Evolutionary conservation across 2,113 vertebrate species (phyloP).

Genomic region (Takifugu bimaculatus): DNA sequence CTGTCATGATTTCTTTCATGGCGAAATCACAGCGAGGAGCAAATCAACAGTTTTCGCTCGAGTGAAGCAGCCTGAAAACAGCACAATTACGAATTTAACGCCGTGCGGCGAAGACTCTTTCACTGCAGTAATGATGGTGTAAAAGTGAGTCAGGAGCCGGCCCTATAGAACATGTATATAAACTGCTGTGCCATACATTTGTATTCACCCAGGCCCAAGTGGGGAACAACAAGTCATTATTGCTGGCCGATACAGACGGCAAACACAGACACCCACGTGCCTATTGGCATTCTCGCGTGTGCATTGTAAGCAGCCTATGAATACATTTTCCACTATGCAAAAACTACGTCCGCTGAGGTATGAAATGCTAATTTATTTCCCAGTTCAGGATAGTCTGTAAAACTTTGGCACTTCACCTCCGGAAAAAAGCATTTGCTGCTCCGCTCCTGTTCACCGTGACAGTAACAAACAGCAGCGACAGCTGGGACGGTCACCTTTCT

Average conservation of each 20-base stretch:
- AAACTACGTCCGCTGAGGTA: constrained; percentile 54
- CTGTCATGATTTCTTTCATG: constrained; percentile 56
- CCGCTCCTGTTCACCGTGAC: background rate
- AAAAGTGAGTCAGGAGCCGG: constrained; percentile 31
- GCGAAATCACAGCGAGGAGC: constrained; percentile 56
- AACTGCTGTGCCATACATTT: constrained; percentile 31
- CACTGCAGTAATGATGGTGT: constrained; percentile 21
- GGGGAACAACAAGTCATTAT: constrained; percentile 57
- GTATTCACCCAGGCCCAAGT: constrained; percentile 31
- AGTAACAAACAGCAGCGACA: too few species aligned
- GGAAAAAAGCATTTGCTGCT: constrained; percentile 18
- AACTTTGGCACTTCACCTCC: constrained; percentile 22
- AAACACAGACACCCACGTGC: constrained; percentile 39
- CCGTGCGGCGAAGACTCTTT: constrained; percentile 14
- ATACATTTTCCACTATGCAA: constrained; percentile 53
- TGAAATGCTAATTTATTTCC: constrained; percentile 64
- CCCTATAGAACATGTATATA: constrained; percentile 47
- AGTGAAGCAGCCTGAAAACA: constrained; percentile 36
- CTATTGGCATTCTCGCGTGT: constrained; percentile 30
- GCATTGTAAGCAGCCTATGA: constrained; percentile 58
- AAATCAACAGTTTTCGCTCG: constrained; percentile 57
- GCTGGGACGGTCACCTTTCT: too few species aligned
- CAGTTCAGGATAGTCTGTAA: constrained; percentile 30
- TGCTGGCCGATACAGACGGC: constrained; percentile 26
- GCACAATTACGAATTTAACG: constrained; percentile 52